phyloP scores from a whole-genome alignment of 2,888 invertebrate species.

The Lithosia quadra region DNA sequence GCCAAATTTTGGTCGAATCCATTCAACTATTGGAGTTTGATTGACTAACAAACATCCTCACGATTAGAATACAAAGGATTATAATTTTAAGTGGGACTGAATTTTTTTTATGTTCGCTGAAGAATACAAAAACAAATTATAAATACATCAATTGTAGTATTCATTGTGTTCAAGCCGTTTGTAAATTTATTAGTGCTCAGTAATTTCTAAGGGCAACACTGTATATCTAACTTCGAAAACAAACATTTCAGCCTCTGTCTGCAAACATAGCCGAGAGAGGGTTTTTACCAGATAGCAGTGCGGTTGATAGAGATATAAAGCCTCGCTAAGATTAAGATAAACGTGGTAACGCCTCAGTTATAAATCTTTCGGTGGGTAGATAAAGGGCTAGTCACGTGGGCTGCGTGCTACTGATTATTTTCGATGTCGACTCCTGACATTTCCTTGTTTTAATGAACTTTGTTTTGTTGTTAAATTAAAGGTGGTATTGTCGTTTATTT shows the following conservation, averaged over 20 bases:
- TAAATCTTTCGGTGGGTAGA: slow-evolving; percentile 73
- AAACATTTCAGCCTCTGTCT: slow-evolving; percentile 23
- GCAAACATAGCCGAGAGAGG: slow-evolving; percentile 12
- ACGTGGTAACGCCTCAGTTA: slow-evolving; percentile 69
- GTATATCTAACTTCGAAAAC: slow-evolving; percentile 9
- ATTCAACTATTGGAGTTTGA: too few species aligned
- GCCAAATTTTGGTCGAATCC: too few species aligned
- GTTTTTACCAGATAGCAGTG: slow-evolving; percentile 26
- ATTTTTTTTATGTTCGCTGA: too few species aligned
- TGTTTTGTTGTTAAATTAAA: background rate
- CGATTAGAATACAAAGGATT: too few species aligned
- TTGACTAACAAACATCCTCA: too few species aligned
- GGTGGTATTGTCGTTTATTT: background rate
- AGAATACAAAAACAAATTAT: too few species aligned
- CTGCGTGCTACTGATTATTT: slow-evolving; percentile 66
- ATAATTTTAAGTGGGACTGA: too few species aligned
- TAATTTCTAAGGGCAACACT: too few species aligned
- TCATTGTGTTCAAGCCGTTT: too few species aligned
- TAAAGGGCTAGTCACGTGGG: slow-evolving; percentile 72
- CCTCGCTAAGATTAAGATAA: slow-evolving; percentile 73
- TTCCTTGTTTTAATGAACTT: slow-evolving; percentile 18
- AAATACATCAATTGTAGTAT: too few species aligned
- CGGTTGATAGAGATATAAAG: slow-evolving; percentile 69
- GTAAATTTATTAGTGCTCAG: too few species aligned
- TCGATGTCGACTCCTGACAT: slow-evolving; percentile 49